Evolutionary conservation across 1,140 invertebrate species (phyloP).

Genomic region (Cheumatopsyche charites): DNA sequence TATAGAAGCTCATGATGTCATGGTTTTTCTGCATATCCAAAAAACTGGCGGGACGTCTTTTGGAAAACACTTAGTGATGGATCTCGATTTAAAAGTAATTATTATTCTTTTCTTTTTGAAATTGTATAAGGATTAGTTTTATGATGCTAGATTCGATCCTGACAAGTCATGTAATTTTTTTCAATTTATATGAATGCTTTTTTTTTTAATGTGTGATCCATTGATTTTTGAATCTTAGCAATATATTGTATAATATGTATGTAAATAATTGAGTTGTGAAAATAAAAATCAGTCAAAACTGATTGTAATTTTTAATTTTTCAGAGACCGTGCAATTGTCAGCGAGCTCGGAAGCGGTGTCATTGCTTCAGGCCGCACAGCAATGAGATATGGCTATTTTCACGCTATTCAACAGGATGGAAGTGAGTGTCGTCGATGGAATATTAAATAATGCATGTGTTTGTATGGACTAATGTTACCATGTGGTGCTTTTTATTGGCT

Average conservation of each 20-base stretch:
- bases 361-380: slow-evolving; percentile 88
- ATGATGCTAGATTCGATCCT: too few relatives aligned
- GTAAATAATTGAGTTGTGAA: too few relatives aligned
- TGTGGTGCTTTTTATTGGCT: too few relatives aligned
- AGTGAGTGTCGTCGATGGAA: slow-evolving; percentile 58
- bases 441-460: slow-evolving; percentile 10
- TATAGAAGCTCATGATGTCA: slow-evolving; percentile 91
- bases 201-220: too few relatives aligned
- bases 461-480: too few relatives aligned
- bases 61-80: slow-evolving; percentile 91
- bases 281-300: too few relatives aligned
- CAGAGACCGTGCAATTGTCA: slow-evolving; percentile 88
- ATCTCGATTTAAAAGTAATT: slow-evolving; percentile 79
- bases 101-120: background rate
- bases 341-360: slow-evolving; percentile 84
- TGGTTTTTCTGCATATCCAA: slow-evolving; percentile 98
- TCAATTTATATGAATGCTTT: too few relatives aligned
- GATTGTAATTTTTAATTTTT: slow-evolving; percentile 9
- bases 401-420: slow-evolving; percentile 98
- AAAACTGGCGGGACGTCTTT: slow-evolving; percentile 91
- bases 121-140: too few relatives aligned
- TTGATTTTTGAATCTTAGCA: too few relatives aligned
- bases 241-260: too few relatives aligned
- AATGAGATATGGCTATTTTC: slow-evolving; percentile 97
- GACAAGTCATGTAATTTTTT: too few relatives aligned